These are phyloP conservation scores for Magallana gigas DNA, from an alignment of 1,140 invertebrate genomes.

Conservation along the genomic window DNA sequence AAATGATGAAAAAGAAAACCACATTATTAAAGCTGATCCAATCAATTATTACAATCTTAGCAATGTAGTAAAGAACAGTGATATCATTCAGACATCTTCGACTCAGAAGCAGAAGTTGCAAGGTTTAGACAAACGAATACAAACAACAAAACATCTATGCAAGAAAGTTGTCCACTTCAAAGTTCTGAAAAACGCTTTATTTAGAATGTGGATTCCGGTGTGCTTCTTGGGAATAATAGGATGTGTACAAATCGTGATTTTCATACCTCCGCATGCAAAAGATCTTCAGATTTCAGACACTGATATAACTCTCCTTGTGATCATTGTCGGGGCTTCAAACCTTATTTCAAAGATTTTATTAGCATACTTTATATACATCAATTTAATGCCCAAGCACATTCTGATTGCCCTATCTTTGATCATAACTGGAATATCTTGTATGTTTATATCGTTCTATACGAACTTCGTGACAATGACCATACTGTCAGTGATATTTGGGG, in stretches of 20 bases:
- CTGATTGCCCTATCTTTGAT: constrained; percentile 12
- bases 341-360: neutral
- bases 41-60: neutral
- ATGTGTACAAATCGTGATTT: neutral
- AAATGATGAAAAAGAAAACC: neutral
- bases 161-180: neutral
- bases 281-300: neutral
- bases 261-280: constrained; percentile 42
- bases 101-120: too few relatives aligned
- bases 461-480: neutral
- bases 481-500: neutral
- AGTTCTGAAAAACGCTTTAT: neutral
- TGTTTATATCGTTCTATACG: neutral
- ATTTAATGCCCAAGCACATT: neutral
- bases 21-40: neutral
- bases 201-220: constrained; percentile 15
- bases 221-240: neutral
- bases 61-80: too few relatives aligned
- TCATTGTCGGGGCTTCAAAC: neutral
- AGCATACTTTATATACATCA: neutral
- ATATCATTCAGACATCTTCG: too few relatives aligned
- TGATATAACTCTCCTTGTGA: neutral
- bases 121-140: too few relatives aligned
- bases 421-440: neutral
- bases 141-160: neutral